Base-by-base conservation (phyloP, 1,140 invertebrate genomes). In the Aphis craccivora region DNA sequence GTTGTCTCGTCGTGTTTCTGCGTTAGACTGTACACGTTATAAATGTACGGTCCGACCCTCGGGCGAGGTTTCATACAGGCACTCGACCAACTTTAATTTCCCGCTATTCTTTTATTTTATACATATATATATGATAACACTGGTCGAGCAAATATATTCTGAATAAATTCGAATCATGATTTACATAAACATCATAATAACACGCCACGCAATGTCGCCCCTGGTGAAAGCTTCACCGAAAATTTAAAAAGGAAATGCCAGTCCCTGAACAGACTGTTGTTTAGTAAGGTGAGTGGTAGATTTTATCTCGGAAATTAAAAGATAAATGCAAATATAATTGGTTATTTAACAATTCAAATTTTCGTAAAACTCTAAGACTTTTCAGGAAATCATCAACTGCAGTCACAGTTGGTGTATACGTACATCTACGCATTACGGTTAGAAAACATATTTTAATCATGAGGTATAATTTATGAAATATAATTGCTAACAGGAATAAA, bases 261-360 rank as follows among this genome's bases (percentile, higher is more conserved):
- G 8, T 37, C 22, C 7, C 81, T 1, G 35, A 23, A 45, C 30
- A 45, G 8, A 45, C 25, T 25, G n/a, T 37, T n/a, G n/a, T 76
- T 14, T 18, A 30, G 30, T 76, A 4, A 2, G 60, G 60, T 35
- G 60, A 4, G 30, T 0, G n/a, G 14, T n/a, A 18, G 30, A 18
- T 0, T n/a, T 11, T 9, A 30, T 76, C n/a, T 76, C 60, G n/a
- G 60, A 76, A 76, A 76, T 76, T 76, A 76, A 76, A 76, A 76
- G 14, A 76, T 76, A 76, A 76, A 76, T n/a, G 30, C 60, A 76
- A 76, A 76, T 18, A n/a, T 76, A 76, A 76, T 76, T n/a, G 60
- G n/a, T n/a, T 76, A n/a, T 76, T 76, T 76, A 76, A 76, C 60
- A 76, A 76, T 76, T 76, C 30, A 76, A 76, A 76, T 76, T n/a